These are phyloP conservation scores for Actenoides hombroni DNA, from an alignment of 2,113 vertebrate genomes.

Conservation along the genomic window DNA sequence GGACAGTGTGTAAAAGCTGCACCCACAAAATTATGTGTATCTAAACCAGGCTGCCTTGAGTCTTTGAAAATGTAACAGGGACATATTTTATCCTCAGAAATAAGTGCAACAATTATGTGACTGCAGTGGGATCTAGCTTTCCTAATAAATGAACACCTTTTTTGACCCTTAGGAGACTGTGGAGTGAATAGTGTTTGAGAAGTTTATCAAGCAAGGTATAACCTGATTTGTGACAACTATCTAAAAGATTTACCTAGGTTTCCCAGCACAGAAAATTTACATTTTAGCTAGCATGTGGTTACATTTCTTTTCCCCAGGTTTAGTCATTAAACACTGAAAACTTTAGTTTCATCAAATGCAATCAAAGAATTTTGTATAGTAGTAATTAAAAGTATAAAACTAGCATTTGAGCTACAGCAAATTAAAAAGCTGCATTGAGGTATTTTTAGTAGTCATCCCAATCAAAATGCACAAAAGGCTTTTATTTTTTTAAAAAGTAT, in stretches of 20 bases:
- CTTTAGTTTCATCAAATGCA: conserved; percentile 77
- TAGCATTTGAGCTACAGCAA: conserved; percentile 57
- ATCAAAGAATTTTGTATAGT: conserved; percentile 73
- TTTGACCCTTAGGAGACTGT: background rate
- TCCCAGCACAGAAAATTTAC: conserved; percentile 64
- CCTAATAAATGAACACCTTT: background rate
- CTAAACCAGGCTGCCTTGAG: background rate
- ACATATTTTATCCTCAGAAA: background rate
- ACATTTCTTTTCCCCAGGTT: conserved; percentile 60
- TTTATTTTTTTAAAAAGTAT: conserved; percentile 42
- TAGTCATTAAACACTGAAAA: conserved; percentile 75
- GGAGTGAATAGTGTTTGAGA: background rate
- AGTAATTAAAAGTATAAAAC: conserved; percentile 74
- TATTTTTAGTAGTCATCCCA: conserved; percentile 71
- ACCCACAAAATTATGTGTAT: background rate
- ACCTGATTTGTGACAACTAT: conserved; percentile 8
- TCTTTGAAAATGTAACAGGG: background rate
- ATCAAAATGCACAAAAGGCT: conserved; percentile 64
- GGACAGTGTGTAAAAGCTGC: background rate
- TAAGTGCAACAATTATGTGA: background rate
- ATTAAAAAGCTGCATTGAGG: conserved; percentile 67
- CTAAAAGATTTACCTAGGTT: conserved; percentile 29
- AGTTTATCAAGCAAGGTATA: background rate
- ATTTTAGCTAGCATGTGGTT: conserved; percentile 70
- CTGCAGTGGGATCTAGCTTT: background rate